Evolutionary conservation across 2,113 vertebrate species (phyloP), one percentile per base, ranked within the genome.

Genomic region (Casuarius casuarius): DNA sequence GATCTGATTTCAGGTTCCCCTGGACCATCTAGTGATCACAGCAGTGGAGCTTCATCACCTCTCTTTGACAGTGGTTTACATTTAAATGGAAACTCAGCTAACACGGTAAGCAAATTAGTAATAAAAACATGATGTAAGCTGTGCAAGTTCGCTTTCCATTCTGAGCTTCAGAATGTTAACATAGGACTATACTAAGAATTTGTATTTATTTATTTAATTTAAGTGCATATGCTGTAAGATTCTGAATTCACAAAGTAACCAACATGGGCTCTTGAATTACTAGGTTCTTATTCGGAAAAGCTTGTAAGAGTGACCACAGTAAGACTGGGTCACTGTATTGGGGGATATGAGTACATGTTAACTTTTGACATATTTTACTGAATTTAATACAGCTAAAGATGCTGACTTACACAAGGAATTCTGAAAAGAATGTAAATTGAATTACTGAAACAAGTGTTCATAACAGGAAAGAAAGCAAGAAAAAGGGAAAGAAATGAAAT

Each of bases 61-160:
- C 98, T 99, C 42, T 99, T 99, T 95, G 99, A 99, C 98, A 99
- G 99, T 72, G 99, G 99, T 75, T 98, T 99, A 95, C 99, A 99
- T 97, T 98, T 99, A 94, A 99, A 99, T 95, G 98, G 99, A 93
- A 98, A 98, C 94, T 98, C 98, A 89, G 98, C 95, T 78, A 98
- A 98, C 97, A 98, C 98, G 18, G 99, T 99, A 98, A 96, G 99
- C n/a, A 89, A 84, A 56, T 38, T 3, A 61, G 25, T 70, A 49
- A 46, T 84, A 59, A 66, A 91, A 87, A 26, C n/a, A 6, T 25
- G 5, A 13, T 75, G 13, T 63, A 59, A 93, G 9, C 29, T 83
- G 22, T 56, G 4, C n/a, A 33, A 84, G 33, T 72, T 87, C 4
- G 72, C 23, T 81, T 86, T 25, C 38, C 12, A 18, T 84, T 94